A percentile compares a stretch with the other conserved stretches of the same genome.
Evolutionary conservation across 2,888 invertebrate genomes (phyloP).

Genomic region (Xestia xanthographa): DNA sequence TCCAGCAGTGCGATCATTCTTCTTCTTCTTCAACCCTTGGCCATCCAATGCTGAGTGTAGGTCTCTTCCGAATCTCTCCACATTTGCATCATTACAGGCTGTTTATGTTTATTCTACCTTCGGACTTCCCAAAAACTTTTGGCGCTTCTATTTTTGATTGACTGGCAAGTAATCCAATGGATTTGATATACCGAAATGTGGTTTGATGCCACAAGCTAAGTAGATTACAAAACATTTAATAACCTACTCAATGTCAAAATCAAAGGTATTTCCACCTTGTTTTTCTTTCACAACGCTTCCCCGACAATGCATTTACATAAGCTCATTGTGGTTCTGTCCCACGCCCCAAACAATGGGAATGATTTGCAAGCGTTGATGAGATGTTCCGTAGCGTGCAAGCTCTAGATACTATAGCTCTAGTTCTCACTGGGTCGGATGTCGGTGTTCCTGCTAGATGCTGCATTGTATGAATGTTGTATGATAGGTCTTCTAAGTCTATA

Average conservation of each 20-base stretch:
- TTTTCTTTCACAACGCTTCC: slow-evolving; percentile 15
- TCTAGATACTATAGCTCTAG: background rate
- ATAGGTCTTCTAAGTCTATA: background rate
- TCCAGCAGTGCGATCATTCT: background rate
- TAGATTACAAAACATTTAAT: slow-evolving; percentile 3
- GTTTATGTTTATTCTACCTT: background rate
- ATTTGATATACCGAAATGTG: background rate
- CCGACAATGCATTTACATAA: slow-evolving; percentile 28
- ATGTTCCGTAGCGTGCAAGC: background rate
- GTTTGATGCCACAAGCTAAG: background rate
- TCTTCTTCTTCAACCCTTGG: no score
- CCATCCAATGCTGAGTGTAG: no score
- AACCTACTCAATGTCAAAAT: slow-evolving; percentile 21
- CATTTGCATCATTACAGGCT: background rate
- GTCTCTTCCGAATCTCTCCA: no score
- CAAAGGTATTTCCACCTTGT: background rate
- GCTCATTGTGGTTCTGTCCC: slow-evolving; percentile 35
- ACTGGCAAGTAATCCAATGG: background rate
- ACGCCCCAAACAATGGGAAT: slow-evolving; percentile 22
- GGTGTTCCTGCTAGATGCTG: background rate
- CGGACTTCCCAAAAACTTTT: background rate
- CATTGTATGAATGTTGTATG: no score
- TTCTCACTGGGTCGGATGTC: background rate
- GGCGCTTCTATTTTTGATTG: background rate
- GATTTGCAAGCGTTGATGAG: slow-evolving; percentile 23